A percentile compares a stretch with the other conserved stretches of the same genome.
Evolutionary conservation across 2,797 vertebrate species (phyloP).

Genomic region (Novumbra hubbsi): DNA sequence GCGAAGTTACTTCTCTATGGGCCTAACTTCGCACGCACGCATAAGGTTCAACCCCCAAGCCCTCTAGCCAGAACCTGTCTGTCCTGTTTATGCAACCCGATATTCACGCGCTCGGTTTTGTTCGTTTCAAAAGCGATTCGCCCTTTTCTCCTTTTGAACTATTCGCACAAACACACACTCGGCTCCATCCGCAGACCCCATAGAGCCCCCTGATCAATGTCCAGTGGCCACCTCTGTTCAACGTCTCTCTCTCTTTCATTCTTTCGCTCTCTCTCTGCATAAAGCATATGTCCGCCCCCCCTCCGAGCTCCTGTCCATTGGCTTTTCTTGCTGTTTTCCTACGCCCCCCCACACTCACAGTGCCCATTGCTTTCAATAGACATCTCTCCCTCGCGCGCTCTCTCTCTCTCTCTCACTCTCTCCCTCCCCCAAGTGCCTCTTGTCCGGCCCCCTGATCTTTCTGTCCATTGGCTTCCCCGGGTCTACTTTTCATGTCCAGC

Average conservation of each 20-base stretch:
- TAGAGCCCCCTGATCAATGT: constrained; percentile 48
- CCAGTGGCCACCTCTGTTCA: constrained; percentile 57
- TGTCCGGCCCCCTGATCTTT: constrained; percentile 85
- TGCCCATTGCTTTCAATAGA: constrained; percentile 79
- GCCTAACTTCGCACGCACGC: constrained; percentile 3
- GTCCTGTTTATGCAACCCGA: constrained; percentile 52
- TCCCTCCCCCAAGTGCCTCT: constrained; percentile 68
- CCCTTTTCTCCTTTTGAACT: constrained; percentile 23
- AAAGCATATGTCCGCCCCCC: constrained; percentile 63
- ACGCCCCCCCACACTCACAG: constrained; percentile 64
- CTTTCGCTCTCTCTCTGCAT: constrained; percentile 23
- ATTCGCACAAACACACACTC: constrained; percentile 19
- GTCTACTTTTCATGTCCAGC: constrained; percentile 94
- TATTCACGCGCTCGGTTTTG: constrained; percentile 36
- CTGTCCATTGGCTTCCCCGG: constrained; percentile 95
- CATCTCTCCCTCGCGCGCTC: constrained; percentile 46
- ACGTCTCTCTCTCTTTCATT: constrained; percentile 48
- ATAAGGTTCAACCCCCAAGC: constrained; percentile 28
- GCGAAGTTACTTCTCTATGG: constrained; percentile 1
- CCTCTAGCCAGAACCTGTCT: constrained; percentile 52
- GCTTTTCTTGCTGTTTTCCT: constrained; percentile 71
- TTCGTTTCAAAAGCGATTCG: constrained; percentile 30
- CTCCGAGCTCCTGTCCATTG: constrained; percentile 73
- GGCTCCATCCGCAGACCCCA: background rate
- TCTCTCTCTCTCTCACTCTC: constrained; percentile 54